phyloP scores from a whole-genome alignment of 2,888 invertebrate species.

The Hecatera dysodea region DNA sequence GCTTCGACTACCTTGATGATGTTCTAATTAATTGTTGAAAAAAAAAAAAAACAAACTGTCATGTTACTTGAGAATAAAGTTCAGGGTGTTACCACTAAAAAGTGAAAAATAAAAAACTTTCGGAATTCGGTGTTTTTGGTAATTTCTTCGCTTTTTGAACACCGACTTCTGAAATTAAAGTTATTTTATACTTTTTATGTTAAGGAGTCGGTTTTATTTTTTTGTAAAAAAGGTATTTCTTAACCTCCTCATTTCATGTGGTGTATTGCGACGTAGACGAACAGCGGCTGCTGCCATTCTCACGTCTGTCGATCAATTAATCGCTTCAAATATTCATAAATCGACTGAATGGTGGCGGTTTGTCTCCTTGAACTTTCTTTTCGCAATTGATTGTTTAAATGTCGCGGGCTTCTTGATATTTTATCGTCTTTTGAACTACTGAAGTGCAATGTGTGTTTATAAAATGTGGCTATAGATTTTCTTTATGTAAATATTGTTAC shows the following conservation, averaged over 20 bases:
- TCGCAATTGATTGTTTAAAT: slow-evolving; percentile 66
- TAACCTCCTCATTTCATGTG: slow-evolving; percentile 15
- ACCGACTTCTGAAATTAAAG: no score
- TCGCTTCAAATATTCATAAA: slow-evolving; percentile 79
- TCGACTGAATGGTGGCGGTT: slow-evolving; percentile 67
- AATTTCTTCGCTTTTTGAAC: no score
- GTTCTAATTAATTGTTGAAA: no score
- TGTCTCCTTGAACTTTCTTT: slow-evolving; percentile 81
- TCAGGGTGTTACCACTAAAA: no score
- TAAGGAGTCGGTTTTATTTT: no score
- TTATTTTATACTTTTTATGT: no score
- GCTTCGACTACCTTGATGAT: no score
- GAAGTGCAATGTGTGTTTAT: slow-evolving; percentile 6
- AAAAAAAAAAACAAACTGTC: no score
- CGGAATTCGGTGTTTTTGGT: no score
- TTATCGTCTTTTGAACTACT: slow-evolving; percentile 7
- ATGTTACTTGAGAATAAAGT: no score
- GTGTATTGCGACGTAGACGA: slow-evolving; percentile 25
- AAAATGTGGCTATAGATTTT: slow-evolving; percentile 18
- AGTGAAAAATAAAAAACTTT: no score
- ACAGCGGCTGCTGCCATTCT: slow-evolving; percentile 75
- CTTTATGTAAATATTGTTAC: not conserved
- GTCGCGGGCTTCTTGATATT: slow-evolving; percentile 20
- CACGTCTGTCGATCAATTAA: slow-evolving; percentile 80
- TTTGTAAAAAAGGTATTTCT: no score